These are phyloP conservation scores for Hemaris fuciformis DNA, from an alignment of 2,888 invertebrate species.

Conservation along the genomic window DNA sequence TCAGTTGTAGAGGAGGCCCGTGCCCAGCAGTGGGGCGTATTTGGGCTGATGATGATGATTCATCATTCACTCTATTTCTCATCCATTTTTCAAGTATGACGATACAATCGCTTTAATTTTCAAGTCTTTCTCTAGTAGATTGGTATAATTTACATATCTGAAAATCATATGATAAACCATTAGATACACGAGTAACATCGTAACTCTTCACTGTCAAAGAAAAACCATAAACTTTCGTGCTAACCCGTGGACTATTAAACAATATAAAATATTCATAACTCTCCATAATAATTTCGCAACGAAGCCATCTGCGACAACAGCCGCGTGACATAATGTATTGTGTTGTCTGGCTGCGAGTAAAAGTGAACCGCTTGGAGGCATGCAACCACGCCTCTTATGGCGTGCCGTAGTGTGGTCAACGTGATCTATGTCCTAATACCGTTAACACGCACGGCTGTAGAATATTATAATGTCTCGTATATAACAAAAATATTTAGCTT, in stretches of 20 bases:
- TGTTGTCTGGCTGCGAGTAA: constrained; percentile 56
- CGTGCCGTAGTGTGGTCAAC: constrained; percentile 8
- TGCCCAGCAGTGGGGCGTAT: too few species aligned
- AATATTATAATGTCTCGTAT: neutral
- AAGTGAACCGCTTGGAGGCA: constrained; percentile 53
- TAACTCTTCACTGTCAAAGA: too few species aligned
- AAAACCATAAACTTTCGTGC: neutral
- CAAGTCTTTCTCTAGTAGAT: too few species aligned
- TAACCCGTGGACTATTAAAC: neutral
- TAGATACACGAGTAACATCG: too few species aligned
- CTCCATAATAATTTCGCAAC: constrained; percentile 9
- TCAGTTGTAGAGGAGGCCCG: too few species aligned
- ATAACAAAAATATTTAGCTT: neutral
- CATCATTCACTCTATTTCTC: too few species aligned
- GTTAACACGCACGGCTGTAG: neutral
- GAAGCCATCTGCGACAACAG: constrained; percentile 14
- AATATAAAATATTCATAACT: neutral
- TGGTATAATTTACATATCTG: too few species aligned
- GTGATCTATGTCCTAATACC: constrained; percentile 7
- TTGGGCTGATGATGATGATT: too few species aligned
- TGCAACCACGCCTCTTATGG: constrained; percentile 34
- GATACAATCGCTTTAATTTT: too few species aligned
- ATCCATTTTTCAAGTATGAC: too few species aligned
- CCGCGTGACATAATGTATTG: constrained; percentile 52
- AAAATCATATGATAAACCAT: too few species aligned